A percentile compares a stretch with the other conserved stretches of the same genome.
Conservation (phyloP, 1,140 invertebrate genomes). For the Zaprionus tsacasi region DNA sequence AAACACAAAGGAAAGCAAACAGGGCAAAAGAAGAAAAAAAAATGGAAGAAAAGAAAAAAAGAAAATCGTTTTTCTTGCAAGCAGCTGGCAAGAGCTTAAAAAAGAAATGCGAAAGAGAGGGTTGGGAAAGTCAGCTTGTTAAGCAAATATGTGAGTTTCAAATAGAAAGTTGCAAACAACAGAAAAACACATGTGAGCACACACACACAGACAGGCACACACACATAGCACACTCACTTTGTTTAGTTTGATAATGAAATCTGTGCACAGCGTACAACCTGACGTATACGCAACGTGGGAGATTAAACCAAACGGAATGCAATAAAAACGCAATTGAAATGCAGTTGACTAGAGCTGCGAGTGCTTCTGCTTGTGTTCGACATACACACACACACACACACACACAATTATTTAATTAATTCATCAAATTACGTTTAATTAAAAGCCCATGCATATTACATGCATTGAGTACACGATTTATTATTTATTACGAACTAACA, state of each 20-base stretch:
- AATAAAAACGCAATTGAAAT: constrained; percentile 11
- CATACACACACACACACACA: no score
- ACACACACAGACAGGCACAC: background rate
- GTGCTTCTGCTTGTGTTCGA: background rate
- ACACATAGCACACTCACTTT: background rate
- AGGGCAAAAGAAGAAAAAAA: background rate
- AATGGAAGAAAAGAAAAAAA: background rate
- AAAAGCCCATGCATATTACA: constrained; percentile 17
- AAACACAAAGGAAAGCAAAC: constrained; percentile 3
- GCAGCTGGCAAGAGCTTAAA: background rate
- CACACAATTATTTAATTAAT: constrained; percentile 20
- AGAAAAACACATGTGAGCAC: background rate
- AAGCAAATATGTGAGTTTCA: constrained; percentile 20
- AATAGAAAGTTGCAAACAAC: constrained; percentile 13
- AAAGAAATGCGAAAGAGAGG: background rate
- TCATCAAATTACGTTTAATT: constrained; percentile 25
- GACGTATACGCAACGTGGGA: background rate
- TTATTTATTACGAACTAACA: background rate
- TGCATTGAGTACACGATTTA: background rate
- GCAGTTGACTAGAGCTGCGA: constrained; percentile 11
- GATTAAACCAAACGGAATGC: background rate
- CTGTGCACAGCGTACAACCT: background rate
- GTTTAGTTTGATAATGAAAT: constrained; percentile 24
- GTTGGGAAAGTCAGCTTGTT: constrained; percentile 3
- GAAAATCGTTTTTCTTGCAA: background rate